Evolutionary conservation across 1,140 invertebrate genomes (phyloP).

Genomic region (Hermatobates lingyangjiaoensis): DNA sequence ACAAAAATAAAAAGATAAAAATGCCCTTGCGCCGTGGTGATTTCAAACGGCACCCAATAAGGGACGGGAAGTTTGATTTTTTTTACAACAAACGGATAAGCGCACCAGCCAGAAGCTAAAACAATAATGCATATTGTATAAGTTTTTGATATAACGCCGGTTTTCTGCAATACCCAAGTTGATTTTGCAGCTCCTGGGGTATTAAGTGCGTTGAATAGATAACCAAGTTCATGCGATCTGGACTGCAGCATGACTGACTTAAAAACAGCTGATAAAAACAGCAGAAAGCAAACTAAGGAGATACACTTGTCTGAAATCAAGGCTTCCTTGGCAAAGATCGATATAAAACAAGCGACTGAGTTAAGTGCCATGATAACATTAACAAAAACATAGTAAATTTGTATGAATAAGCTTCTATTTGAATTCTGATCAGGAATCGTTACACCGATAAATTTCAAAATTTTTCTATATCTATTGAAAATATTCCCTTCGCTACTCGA

Average conservation of each 20-base stretch:
- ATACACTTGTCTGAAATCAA: not conserved
- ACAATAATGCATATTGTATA: not conserved
- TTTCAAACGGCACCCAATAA: conserved; percentile 6
- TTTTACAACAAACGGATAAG: conserved; percentile 3
- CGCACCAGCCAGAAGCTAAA: not conserved
- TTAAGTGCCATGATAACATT: not conserved
- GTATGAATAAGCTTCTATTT: not conserved
- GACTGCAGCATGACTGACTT: not conserved
- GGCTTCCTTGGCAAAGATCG: not conserved
- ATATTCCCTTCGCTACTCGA: not conserved
- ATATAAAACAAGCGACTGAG: not conserved
- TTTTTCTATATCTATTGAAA: not conserved
- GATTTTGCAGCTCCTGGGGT: conserved; percentile 4
- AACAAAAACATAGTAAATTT: not conserved
- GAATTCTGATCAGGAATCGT: not conserved
- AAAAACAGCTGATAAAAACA: not conserved
- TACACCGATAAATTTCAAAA: not conserved
- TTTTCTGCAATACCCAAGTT: not conserved
- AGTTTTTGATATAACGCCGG: not conserved
- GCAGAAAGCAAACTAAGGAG: not conserved
- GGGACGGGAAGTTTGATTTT: conserved; percentile 1
- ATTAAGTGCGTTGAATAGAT: conserved; percentile 4
- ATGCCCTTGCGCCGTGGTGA: not conserved
- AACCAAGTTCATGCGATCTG: not conserved
- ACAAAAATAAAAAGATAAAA: conserved; percentile 3